Percentiles rank a stretch among this genome's conserved stretches.
phyloP scores from a whole-genome alignment of 2,888 invertebrate species.

The Chrysolina oricalcia region DNA sequence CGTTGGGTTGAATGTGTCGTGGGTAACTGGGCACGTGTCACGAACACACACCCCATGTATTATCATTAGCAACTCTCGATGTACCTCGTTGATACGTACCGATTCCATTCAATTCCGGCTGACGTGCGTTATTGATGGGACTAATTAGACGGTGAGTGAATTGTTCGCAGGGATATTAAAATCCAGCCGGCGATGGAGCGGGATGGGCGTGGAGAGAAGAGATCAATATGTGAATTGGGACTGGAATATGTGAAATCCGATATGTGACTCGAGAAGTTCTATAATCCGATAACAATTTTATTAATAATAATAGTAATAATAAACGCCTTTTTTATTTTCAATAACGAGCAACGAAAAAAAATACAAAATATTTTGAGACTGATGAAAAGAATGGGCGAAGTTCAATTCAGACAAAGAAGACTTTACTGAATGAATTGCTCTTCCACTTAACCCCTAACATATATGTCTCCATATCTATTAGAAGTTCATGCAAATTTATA shows the following conservation, averaged over 20 bases:
- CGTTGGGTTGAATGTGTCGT: slow-evolving; percentile 52
- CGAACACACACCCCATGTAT: slow-evolving; percentile 50
- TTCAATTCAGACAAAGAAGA: too few relatives aligned
- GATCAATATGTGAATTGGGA: neutral
- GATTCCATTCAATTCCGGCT: slow-evolving; percentile 50
- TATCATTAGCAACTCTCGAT: slow-evolving; percentile 50
- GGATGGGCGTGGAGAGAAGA: slow-evolving; percentile 25
- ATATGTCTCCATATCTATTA: too few relatives aligned
- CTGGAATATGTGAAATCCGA: neutral
- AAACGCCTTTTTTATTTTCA: too few relatives aligned
- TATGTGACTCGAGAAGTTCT: too few relatives aligned
- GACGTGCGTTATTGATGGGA: slow-evolving; percentile 55
- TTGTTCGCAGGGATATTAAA: slow-evolving; percentile 50
- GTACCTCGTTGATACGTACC: slow-evolving; percentile 44
- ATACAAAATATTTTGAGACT: too few relatives aligned
- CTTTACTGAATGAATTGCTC: too few relatives aligned
- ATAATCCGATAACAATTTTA: too few relatives aligned
- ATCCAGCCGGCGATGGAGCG: slow-evolving; percentile 29
- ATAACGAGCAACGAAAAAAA: too few relatives aligned
- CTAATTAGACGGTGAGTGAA: slow-evolving; percentile 52
- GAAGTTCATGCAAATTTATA: too few relatives aligned
- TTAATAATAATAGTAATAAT: too few relatives aligned
- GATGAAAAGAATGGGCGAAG: too few relatives aligned
- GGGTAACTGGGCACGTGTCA: slow-evolving; percentile 59
- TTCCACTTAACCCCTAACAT: too few relatives aligned